These are phyloP conservation scores for Cuculus canorus DNA, from an alignment of 2,797 vertebrate genomes.

Conservation along the genomic window DNA sequence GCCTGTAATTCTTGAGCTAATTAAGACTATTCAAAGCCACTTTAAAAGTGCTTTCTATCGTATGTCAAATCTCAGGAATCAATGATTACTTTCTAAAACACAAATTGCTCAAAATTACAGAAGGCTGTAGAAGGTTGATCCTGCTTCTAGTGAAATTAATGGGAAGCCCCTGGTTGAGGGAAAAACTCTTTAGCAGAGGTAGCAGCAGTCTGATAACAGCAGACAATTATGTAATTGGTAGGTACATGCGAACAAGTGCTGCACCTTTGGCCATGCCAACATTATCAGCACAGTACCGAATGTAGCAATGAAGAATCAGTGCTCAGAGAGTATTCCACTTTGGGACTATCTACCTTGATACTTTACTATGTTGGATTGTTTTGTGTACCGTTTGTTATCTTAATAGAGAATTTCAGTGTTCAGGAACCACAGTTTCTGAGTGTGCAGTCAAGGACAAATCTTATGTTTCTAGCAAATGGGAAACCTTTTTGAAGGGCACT, in stretches of 20 bases:
- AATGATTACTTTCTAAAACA: slow-evolving; percentile 1
- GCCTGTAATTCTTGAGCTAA: slow-evolving; percentile 28
- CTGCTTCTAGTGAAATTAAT: background rate
- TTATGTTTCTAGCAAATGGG: background rate
- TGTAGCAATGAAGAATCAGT: background rate
- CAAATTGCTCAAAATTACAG: slow-evolving; percentile 23
- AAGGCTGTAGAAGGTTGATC: background rate
- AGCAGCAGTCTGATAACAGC: background rate
- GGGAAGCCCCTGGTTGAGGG: background rate
- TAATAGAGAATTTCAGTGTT: background rate
- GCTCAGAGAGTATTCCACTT: slow-evolving; percentile 17
- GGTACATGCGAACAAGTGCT: background rate
- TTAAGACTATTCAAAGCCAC: slow-evolving; percentile 16
- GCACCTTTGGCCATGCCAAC: background rate
- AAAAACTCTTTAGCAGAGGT: background rate
- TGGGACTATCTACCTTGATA: background rate
- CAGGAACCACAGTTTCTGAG: slow-evolving; percentile 7
- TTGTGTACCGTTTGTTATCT: background rate
- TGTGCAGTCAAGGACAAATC: slow-evolving; percentile 45
- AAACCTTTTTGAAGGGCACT: slow-evolving; percentile 32
- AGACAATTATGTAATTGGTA: slow-evolving; percentile 9
- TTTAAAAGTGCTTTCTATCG: background rate
- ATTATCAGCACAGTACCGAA: background rate
- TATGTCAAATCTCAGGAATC: slow-evolving; percentile 2
- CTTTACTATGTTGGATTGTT: background rate